Evolutionary conservation across 2,888 invertebrate species (phyloP), one percentile per base, ranked within the genome.

Genomic region (Pollenia labialis): DNA sequence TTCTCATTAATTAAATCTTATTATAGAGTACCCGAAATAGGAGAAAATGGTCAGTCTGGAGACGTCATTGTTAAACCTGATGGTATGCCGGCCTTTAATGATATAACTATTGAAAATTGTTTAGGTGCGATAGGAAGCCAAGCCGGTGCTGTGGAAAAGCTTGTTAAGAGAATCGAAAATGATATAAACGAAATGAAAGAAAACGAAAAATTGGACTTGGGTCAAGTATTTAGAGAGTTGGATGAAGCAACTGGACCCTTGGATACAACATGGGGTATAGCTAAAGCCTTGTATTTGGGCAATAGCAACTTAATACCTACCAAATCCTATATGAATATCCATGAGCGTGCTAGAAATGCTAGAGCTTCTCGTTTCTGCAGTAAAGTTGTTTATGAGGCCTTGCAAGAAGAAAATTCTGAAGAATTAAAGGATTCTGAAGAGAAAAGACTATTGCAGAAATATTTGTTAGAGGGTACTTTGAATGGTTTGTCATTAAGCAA

Each of bases 261-360:
- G 68, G 97, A 97, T 91, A 95, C 96, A 69, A 97, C 97, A 4
- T 98, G 97, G 97, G 97, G 97, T 11, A 95, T 98, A 89, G 96
- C 97, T 0, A 98, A 98, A 93, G 96, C 97, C 4, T 93, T 98
- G 12, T 97, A 97, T 91, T 94, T 97, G 71, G 96, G 97, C 7
- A 97, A 97, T 90, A 96, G 96, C 90, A 95, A 96, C 0, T 91
- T 96, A 12, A 97, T 98, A 95, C 97, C 97, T 0, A 96, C 96
- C 6, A 96, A 96, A 89, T 95, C 95, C 66, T 98, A 97, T 90
- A 93, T 96, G 89, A 95, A 96, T 90, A 96, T 98, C 88, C 97
- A 97, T 90, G 96, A 96, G 86, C 94, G 98, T 89, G 97, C 97
- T 0, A 95, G 95, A 89, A 95, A 95, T 90, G 97, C 97, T 0